phyloP scores from a whole-genome alignment of 2,113 vertebrate species.

The Chamaetylas fuelleborni region DNA sequence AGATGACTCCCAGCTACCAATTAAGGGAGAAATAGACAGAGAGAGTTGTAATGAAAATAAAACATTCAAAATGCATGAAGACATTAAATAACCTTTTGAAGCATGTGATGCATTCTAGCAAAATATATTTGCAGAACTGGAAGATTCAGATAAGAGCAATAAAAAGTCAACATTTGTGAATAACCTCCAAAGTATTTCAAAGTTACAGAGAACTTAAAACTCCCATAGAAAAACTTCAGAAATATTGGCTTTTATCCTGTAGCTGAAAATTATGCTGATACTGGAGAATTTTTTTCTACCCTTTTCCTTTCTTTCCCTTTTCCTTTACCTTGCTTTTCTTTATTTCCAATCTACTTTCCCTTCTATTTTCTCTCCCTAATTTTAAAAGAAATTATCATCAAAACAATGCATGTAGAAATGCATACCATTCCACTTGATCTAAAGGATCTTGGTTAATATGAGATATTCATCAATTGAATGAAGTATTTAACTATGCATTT shows the following conservation, averaged over 20 bases:
- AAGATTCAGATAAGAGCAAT: constrained; percentile 30
- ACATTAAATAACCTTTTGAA: constrained; percentile 56
- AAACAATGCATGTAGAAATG: neutral
- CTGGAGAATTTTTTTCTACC: neutral
- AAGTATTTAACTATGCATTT: neutral
- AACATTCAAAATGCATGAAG: constrained; percentile 37
- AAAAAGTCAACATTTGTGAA: constrained; percentile 33
- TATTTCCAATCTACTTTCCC: neutral
- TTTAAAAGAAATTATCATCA: neutral
- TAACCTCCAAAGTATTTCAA: constrained; percentile 24
- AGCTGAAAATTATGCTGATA: neutral
- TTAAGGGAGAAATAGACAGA: constrained; percentile 20
- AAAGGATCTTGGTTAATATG: neutral
- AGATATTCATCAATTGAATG: neutral
- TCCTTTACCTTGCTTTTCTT: neutral
- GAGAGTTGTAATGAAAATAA: constrained; percentile 34
- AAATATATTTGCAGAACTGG: constrained; percentile 14
- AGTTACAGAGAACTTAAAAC: neutral
- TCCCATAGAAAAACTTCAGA: neutral
- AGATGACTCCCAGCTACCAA: neutral
- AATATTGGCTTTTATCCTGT: neutral
- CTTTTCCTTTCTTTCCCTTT: neutral
- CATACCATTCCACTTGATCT: neutral
- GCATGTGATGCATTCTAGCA: constrained; percentile 2
- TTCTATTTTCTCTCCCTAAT: neutral